Evolutionary conservation across 2,888 invertebrate genomes (phyloP).

Genomic region (Dromius quadrimaculatus): DNA sequence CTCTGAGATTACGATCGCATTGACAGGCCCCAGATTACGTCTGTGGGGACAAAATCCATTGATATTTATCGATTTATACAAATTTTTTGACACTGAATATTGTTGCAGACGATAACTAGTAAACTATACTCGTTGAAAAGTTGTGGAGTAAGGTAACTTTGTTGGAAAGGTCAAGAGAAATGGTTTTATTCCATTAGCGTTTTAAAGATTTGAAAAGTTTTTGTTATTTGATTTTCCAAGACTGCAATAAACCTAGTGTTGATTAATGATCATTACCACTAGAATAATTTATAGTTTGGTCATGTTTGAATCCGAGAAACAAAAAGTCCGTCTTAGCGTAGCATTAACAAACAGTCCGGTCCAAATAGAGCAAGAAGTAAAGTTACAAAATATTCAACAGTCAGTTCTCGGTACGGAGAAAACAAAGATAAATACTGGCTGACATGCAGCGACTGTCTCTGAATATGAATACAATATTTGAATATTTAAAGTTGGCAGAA

Average conservation of each 20-base stretch:
- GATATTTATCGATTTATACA: no score
- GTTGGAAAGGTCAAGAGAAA: no score
- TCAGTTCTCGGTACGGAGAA: slow-evolving; percentile 35
- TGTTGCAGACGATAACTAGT: no score
- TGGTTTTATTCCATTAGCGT: no score
- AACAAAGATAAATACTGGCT: slow-evolving; percentile 52
- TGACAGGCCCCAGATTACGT: no score
- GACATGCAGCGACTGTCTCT: slow-evolving; percentile 46
- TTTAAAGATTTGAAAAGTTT: slow-evolving; percentile 15
- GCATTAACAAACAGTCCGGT: slow-evolving; percentile 35
- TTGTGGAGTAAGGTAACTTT: no score
- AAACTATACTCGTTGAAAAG: no score
- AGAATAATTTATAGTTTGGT: slow-evolving; percentile 26
- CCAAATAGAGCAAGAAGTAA: slow-evolving; percentile 21
- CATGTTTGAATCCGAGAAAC: slow-evolving; percentile 23
- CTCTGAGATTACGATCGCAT: no score
- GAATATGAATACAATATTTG: slow-evolving; percentile 55
- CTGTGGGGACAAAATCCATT: no score
- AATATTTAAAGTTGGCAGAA: slow-evolving; percentile 56
- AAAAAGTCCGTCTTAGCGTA: slow-evolving; percentile 26
- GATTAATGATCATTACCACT: slow-evolving; percentile 6
- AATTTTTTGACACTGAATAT: no score
- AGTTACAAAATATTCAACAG: slow-evolving; percentile 40
- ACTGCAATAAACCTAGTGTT: slow-evolving; percentile 20
- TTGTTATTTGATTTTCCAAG: neutral